Base-by-base conservation (phyloP, 2,888 invertebrate genomes). In the Apamea anceps region DNA sequence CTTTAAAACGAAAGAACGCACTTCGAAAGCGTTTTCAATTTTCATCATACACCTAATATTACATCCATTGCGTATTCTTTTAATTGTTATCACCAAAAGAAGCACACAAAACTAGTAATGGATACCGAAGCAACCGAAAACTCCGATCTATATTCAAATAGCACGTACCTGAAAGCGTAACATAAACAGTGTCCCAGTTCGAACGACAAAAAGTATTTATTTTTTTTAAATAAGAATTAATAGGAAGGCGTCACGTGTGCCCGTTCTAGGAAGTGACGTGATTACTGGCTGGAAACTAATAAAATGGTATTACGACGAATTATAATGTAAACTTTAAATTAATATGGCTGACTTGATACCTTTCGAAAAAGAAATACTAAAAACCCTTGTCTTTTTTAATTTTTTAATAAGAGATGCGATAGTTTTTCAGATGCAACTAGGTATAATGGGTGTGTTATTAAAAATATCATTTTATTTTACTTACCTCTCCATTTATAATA, bases 211-310 rank as follows among this genome's bases (percentile, higher is more conserved):
- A 95, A 94, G 81, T 81, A 83, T 90, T 88, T 90, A 91, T 92
- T 93, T 93, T 92, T 93, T 85, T 75, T 37, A 85, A 84, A 84
- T 84, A 85, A 84, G 93, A 93, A 93, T 92, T 90, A 88, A 89
- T 90, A 89, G 84, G 89, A 92, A 82, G 78, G 72, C 85, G 75
- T 85, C 78, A 94, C 94, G 93, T 94, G 95, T 89, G 90, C 83
- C 84, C 85, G 91, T 96, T 96, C 96, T 94, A 85, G 93, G 96
- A 96, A 96, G 94, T 94, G 93, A 90, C 94, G 94, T 96, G 94
- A 96, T 95, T 94, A 94, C 92, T 89, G 90, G 93, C 92, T 93
- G 96, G 95, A 95, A 96, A 95, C 93, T 94, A 94, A 96, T 96
- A 96, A 96, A 95, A 93, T 77, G 90, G 90, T 94, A 93, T 88